Percentiles rank a stretch among this genome's conserved stretches.
Evolutionary conservation across 64 coral and sea anemone species (phyloP).

Genomic region (Astreopora myriophthalma): DNA sequence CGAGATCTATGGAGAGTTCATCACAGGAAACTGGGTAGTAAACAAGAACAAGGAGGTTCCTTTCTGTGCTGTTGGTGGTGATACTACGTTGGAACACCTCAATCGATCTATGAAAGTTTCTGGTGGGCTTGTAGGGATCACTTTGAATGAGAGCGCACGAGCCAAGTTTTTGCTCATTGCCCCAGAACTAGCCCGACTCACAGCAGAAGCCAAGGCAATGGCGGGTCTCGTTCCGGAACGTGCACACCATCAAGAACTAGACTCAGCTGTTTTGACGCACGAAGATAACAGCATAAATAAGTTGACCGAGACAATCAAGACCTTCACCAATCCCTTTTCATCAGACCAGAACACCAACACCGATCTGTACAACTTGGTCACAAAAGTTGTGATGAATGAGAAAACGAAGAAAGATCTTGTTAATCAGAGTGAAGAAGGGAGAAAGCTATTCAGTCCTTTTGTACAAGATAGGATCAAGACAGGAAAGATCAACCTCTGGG

Average conservation of each 20-base stretch:
- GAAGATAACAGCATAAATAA: conserved; percentile 18
- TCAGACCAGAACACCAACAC: conserved; percentile 16
- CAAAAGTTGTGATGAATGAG: conserved; percentile 9
- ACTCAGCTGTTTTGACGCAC: conserved; percentile 2
- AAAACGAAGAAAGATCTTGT: conserved; percentile 3
- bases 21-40: neutral
- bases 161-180: conserved; percentile 17
- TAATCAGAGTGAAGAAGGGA: neutral
- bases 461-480: neutral
- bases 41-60: neutral
- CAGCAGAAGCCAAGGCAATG: conserved; percentile 32
- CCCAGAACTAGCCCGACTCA: neutral
- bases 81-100: neutral
- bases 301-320: conserved; percentile 24
- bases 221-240: neutral
- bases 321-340: conserved; percentile 36
- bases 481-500: conserved; percentile 23
- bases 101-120: conserved; percentile 18
- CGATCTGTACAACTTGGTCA: conserved; percentile 15
- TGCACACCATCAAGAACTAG: neutral
- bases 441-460: neutral
- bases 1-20: neutral
- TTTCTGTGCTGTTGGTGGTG: neutral
- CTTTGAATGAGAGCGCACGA: conserved; percentile 7
- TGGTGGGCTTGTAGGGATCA: conserved; percentile 22